These are phyloP conservation scores for Macrobrachium nipponense DNA, from an alignment of 1,140 invertebrate genomes.

Conservation along the genomic window DNA sequence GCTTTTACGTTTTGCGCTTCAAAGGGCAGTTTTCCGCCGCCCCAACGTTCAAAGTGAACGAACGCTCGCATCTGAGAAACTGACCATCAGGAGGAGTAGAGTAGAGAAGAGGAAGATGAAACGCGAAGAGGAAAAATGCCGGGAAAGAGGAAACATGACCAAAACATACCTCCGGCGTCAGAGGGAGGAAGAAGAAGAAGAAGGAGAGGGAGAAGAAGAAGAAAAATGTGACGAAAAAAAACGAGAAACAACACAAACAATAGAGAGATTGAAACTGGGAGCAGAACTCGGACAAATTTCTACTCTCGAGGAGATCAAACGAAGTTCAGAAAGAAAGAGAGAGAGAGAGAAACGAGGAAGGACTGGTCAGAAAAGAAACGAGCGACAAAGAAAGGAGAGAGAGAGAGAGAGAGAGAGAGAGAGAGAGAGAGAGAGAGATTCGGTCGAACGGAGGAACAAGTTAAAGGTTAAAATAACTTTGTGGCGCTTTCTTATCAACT, in stretches of 20 bases:
- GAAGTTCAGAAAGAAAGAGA: neutral
- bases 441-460: neutral
- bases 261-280: neutral
- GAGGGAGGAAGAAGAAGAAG: conserved; percentile 1
- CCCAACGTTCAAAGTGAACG: no score
- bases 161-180: neutral
- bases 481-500: no score
- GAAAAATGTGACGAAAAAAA: neutral
- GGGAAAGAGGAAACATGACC: no score
- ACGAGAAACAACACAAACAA: neutral
- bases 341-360: neutral
- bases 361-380: neutral
- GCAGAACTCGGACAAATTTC: neutral
- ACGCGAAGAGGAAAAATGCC: no score
- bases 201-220: neutral
- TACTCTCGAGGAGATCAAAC: neutral
- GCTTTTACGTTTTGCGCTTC: no score
- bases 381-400: conserved; percentile 5
- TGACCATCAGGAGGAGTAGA: no score
- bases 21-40: no score
- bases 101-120: no score
- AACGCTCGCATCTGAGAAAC: no score
- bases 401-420: conserved; percentile 11
- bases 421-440: neutral
- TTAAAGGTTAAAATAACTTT: neutral